Evolutionary conservation across 1,140 invertebrate genomes (phyloP), one percentile per base, ranked within the genome.

Genomic region (Vollenhovia emeryi): DNA sequence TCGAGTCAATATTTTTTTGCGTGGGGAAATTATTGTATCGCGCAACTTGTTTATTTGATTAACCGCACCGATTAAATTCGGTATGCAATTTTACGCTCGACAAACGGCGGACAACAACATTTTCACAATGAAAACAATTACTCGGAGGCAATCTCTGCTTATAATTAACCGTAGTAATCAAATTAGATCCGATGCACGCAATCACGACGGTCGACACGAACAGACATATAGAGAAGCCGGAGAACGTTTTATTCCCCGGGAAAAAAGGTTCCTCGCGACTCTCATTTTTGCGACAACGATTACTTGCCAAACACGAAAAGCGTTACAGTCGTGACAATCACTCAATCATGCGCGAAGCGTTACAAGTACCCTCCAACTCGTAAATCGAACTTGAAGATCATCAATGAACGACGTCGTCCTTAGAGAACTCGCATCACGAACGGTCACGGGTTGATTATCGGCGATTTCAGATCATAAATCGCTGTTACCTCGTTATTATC

Each of bases 261-360:
- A 40, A 52, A 78, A 48, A 45, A 57, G 36, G 73, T 82, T 82
- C 27, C 66, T 59, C 78, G 40, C 66, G 66, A 45, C 40, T 82
- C 24, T 59, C 59, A 82, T 33, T 43, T 82, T 57, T 57, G 78
- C 78, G 50, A 82, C 78, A 71, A 82, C 78, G 66, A 82, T 82
- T 82, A 82, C 36, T 73, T 82, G 78, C 15, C 78, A 71, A 82
- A 82, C 78, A 82, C 66, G 78, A 82, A 82, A 82, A 82, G 78
- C 78, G 78, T 69, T 80, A 80, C 78, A 80, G 15, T 80, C 78
- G 76, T 82, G 78, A 30, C 52, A 59, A 73, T 73, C 66, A 82
- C 21, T 82, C 78, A 82, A 71, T 82, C 66, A 73, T 82, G 68
- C 62, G 66, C 78, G 66, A 73, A 82, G 66, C 78, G 50, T 73